phyloP scores from a whole-genome alignment of 2,797 vertebrate species.

The Enteromius mattozi region DNA sequence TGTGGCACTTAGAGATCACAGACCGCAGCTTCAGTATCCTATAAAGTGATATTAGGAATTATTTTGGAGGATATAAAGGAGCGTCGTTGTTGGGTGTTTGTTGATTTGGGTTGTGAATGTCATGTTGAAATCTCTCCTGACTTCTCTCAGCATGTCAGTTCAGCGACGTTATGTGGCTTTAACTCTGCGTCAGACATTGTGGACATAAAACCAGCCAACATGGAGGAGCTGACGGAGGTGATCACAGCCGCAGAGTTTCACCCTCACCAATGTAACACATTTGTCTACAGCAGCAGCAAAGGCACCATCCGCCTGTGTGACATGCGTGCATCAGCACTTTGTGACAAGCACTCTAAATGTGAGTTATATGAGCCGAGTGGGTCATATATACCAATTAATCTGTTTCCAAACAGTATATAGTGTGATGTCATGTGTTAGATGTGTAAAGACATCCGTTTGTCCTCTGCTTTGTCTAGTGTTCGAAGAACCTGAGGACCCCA shows the following conservation, averaged over 20 bases:
- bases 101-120: neutral
- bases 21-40: conserved; percentile 99
- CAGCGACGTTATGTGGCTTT: conserved; percentile 19
- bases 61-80: neutral
- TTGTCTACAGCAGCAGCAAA: conserved; percentile 99
- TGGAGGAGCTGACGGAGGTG: conserved; percentile 98
- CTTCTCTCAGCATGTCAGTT: neutral
- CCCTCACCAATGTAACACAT: conserved; percentile 94
- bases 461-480: conserved; percentile 81
- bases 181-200: conserved; percentile 88
- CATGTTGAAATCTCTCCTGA: neutral
- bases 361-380: conserved; percentile 18
- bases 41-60: neutral
- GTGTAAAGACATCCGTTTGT: neutral
- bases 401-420: neutral
- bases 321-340: conserved; percentile 93
- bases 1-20: conserved; percentile 98
- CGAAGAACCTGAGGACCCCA: conserved; percentile 98
- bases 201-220: conserved; percentile 98
- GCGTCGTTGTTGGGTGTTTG: neutral
- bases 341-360: conserved; percentile 95
- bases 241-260: conserved; percentile 98
- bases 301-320: conserved; percentile 98
- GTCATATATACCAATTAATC: neutral
- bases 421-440: neutral